Conservation (phyloP, 2,888 invertebrate genomes). For the Oscheius sp. region DNA sequence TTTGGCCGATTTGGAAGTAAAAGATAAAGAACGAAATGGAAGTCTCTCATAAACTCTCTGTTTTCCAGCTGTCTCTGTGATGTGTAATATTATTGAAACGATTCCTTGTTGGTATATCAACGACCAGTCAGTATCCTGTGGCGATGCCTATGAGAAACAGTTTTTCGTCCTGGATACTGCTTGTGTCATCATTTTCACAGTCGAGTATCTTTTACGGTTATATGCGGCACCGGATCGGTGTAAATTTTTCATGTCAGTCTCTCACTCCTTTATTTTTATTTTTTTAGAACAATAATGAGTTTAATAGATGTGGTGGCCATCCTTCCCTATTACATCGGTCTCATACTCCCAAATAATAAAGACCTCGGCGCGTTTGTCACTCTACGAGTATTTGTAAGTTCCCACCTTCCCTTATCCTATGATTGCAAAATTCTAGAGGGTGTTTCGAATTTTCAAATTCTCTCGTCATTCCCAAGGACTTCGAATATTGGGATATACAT, state of each 20-base stretch:
- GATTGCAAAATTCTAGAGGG: conserved; percentile 76
- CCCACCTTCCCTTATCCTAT: too few species aligned
- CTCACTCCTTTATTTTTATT: not conserved
- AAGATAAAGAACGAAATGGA: too few species aligned
- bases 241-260: conserved; percentile 60
- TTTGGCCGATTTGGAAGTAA: too few species aligned
- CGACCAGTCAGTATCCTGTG: conserved; percentile 79
- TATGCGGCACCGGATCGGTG: conserved; percentile 90
- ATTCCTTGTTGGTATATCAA: conserved; percentile 65
- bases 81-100: conserved; percentile 96
- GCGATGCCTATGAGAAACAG: conserved; percentile 86
- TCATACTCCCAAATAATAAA: conserved; percentile 79
- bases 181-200: conserved; percentile 99
- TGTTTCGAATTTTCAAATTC: conserved; percentile 99
- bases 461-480: conserved; percentile 98
- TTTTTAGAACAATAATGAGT: conserved; percentile 90
- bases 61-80: conserved; percentile 98
- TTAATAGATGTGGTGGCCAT: conserved; percentile 99
- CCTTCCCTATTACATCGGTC: conserved; percentile 96
- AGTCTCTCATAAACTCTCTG: too few species aligned
- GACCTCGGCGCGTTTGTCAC: conserved; percentile 94
- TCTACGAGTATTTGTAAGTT: conserved; percentile 85
- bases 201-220: conserved; percentile 88
- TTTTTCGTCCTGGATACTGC: conserved; percentile 97
- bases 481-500: conserved; percentile 96